phyloP scores from a whole-genome alignment of 2,113 vertebrate species.

The Leptodactylus fuscus region DNA sequence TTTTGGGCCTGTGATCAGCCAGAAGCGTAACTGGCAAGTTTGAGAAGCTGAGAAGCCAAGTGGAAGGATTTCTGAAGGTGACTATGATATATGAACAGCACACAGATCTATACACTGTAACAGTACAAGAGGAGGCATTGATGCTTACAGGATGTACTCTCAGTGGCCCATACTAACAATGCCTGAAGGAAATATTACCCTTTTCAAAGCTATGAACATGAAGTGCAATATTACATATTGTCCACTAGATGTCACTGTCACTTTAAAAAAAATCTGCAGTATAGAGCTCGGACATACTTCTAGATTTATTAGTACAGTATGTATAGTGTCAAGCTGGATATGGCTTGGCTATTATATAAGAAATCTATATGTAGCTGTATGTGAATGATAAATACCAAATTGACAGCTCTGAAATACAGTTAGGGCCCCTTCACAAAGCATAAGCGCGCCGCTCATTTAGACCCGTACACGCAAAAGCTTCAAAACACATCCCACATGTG shows the following conservation, averaged over 20 bases:
- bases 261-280: background rate
- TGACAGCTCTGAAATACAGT: constrained; percentile 7
- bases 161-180: background rate
- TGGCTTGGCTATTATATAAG: constrained; percentile 8
- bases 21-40: background rate
- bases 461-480: too few relatives aligned
- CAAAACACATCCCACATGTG: too few relatives aligned
- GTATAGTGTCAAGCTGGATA: background rate
- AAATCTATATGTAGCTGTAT: constrained; percentile 33
- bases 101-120: background rate
- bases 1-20: background rate
- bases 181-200: background rate
- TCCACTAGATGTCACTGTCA: constrained; percentile 45
- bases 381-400: constrained; percentile 20
- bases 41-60: background rate
- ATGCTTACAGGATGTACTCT: background rate
- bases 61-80: background rate
- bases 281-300: constrained; percentile 9
- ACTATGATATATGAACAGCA: background rate
- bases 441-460: too few relatives aligned
- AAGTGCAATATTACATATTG: background rate
- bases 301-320: too few relatives aligned
- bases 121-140: background rate
- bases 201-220: background rate
- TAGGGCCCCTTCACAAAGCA: too few relatives aligned